Evolutionary conservation across 1,140 invertebrate species (phyloP), one percentile per base, ranked within the genome.

Genomic region (Zaprionus africanus): DNA sequence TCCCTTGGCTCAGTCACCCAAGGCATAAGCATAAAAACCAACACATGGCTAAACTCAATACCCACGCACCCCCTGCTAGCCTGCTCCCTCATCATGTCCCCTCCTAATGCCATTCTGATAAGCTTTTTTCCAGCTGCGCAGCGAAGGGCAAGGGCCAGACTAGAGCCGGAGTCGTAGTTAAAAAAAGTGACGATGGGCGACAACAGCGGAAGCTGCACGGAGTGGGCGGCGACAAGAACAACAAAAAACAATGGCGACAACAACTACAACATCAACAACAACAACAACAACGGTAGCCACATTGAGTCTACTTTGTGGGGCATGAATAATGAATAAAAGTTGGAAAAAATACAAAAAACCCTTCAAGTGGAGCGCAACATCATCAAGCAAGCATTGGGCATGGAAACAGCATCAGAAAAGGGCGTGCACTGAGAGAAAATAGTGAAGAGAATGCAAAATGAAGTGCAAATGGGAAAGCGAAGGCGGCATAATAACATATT

Each of bases 281-380:
- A 38, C 43, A 68, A 59, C 17, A 67, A 34, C 38, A 58, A 67
- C 26, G 13, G 34, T 19, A 62, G 61, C 59, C 60, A 51, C 82
- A 79, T 79, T 82, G 71, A 88, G 82, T 67, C 76, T 82, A 82
- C 80, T 86, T 86, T 86, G 83, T 86, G 76, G 76, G 79, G 82
- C 84, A 80, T 87, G 74, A 83, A 86, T 86, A 87, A 86, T 87
- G 84, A 86, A 86, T 88, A 86, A 73, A 81, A 75, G 59, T 75
- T 70, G 66, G 26, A 46, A 54, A 82, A 56, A 60, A 63, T 6
- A 65, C 19, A 68, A 41, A 46, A 66, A 61, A 53, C 66, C 66
- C 71, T 38, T 72, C 57, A 66, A 66, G 31, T 31, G 51, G 76
- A 41, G 67, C 69, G 46, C 46, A 51, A 51, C 46, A 51, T 51